These are phyloP conservation scores for Lymantria dispar DNA, from an alignment of 2,888 invertebrate genomes.

Conservation along the genomic window DNA sequence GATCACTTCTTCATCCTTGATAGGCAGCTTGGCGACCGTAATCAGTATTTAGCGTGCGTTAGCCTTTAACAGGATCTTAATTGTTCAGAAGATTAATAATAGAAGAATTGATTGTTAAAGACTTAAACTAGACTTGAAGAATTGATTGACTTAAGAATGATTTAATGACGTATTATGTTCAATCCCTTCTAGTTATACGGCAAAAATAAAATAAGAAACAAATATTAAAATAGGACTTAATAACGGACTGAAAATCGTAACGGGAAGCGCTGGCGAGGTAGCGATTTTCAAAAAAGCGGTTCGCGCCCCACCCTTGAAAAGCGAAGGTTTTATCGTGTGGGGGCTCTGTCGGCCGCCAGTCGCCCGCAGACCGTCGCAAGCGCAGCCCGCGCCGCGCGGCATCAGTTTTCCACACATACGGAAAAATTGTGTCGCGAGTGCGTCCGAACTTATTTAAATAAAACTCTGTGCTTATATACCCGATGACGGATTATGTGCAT, in stretches of 20 bases:
- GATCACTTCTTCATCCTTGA: no score
- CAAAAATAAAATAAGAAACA: neutral
- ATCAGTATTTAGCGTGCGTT: no score
- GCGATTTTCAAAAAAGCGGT: constrained; percentile 51
- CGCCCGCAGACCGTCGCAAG: constrained; percentile 64
- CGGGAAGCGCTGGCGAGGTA: constrained; percentile 31
- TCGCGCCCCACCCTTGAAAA: constrained; percentile 63
- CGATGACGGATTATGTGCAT: constrained; percentile 76
- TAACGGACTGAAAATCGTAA: constrained; percentile 19
- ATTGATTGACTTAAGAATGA: no score
- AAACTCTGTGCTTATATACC: constrained; percentile 30
- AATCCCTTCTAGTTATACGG: no score
- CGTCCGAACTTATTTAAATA: constrained; percentile 25
- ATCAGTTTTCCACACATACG: constrained; percentile 63
- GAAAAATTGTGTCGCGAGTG: constrained; percentile 79
- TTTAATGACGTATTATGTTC: no score
- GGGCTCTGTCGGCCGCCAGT: constrained; percentile 56
- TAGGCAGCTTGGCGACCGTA: no score
- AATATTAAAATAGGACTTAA: neutral
- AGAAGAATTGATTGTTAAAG: no score
- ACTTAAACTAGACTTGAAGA: no score
- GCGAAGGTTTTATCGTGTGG: constrained; percentile 72
- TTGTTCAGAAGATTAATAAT: no score
- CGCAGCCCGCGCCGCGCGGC: constrained; percentile 71
- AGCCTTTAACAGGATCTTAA: no score